Base-by-base conservation (phyloP, 2,113 vertebrate species). In the Cyprinodon tularosa region DNA sequence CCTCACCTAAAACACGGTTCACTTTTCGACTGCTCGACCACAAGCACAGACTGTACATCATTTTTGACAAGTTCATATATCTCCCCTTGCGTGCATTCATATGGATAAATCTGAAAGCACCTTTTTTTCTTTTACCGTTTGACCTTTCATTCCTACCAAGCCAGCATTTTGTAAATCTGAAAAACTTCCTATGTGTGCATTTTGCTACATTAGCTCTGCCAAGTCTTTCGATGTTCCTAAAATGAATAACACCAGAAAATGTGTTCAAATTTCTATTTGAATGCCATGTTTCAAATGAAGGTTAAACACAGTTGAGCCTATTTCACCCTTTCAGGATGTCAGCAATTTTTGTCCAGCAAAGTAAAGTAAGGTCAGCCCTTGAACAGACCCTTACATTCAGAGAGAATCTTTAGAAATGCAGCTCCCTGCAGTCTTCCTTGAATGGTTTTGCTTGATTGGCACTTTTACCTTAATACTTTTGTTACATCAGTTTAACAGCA, bases 31-130 rank as follows among this genome's bases (percentile, higher is more conserved):
- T 14, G 6, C 76, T 76, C 80, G 78, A 84, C 86, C 88, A 79
- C 74, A 11, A 47, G 66, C 11, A 4, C 62, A 37, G 47, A 75
- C 81, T 84, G 80, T 90, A 84, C 81, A 88, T 91, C 86, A 82
- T 68, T 38, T 29, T 77, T 90, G 86, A 86, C 89, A 83, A 84
- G 82, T 76, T 68, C 60, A 76, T 83, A 68, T 74, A 84, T 85
- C 77, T 63, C 61, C 29, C 62, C 61, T 39, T 62, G 84, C 90
- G 87, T 61, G 64, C 78, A 66, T 78, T 89, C 85, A 90, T 89
- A 82, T 64, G 66, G 82, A 90, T 85, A 80, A 85, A 89, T 91
- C 71, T 87, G 78, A 86, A 80, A 62, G 62, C 12, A 42, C 60
- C 2, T 59, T 57, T 36, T 42, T 76, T 71, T 62, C 59, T 72